Evolutionary conservation across 1,140 invertebrate genomes (phyloP).

Genomic region (Lucilia sericata): DNA sequence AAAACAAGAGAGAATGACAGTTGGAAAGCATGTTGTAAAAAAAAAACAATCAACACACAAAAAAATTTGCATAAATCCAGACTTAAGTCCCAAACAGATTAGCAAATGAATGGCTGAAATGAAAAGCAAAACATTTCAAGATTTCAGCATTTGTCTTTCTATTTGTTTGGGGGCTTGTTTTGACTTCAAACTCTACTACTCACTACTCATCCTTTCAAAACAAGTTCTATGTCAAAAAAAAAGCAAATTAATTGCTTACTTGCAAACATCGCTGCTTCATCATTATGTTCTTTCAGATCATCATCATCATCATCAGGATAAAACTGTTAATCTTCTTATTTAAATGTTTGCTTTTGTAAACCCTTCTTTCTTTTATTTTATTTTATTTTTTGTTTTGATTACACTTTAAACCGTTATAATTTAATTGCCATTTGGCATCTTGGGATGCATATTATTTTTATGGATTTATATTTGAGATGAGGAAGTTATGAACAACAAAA

Average conservation of each 20-base stretch:
- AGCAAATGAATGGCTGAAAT: not conserved
- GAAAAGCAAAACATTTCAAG: not conserved
- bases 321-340: not conserved
- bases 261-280: not conserved
- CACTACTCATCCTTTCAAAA: not conserved
- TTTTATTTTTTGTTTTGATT: not conserved
- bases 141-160: not conserved
- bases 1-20: slow-evolving; percentile 4
- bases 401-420: not conserved
- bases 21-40: not conserved
- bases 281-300: too few relatives aligned
- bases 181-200: not conserved
- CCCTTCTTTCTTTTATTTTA: not conserved
- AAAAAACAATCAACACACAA: slow-evolving; percentile 10
- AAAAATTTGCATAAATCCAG: not conserved
- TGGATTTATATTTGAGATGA: not conserved
- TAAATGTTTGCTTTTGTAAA: not conserved
- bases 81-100: not conserved
- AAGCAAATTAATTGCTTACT: not conserved
- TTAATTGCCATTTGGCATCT: not conserved
- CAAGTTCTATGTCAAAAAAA: not conserved
- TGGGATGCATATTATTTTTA: not conserved
- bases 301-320: not conserved
- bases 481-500: not conserved
- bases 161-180: not conserved